Conservation (phyloP, 2,797 vertebrate species). For the Rhinichthys osculus region DNA sequence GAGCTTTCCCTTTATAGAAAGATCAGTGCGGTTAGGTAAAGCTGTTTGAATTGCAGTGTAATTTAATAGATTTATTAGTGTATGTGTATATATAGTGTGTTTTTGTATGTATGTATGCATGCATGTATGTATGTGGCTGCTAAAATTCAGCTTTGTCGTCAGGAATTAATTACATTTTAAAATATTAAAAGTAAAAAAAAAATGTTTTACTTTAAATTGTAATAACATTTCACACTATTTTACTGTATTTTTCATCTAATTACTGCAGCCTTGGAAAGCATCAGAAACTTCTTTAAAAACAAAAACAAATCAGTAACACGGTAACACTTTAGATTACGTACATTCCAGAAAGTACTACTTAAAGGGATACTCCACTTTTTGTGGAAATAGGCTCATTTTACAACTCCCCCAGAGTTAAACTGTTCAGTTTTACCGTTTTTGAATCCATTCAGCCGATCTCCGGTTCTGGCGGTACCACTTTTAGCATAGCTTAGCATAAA, state of each 20-base stretch:
- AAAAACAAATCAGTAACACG: too few species aligned
- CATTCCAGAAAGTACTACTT: too few species aligned
- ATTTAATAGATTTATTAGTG: background rate
- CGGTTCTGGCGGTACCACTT: too few species aligned
- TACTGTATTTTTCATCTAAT: background rate
- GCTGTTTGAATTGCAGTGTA: background rate
- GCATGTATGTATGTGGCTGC: background rate
- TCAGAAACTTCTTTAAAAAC: background rate
- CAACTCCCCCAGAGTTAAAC: too few species aligned
- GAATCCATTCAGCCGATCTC: too few species aligned
- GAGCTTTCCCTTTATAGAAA: slow-evolving; percentile 5
- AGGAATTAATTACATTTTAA: background rate
- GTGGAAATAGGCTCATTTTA: too few species aligned
- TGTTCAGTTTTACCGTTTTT: too few species aligned
- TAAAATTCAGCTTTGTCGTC: background rate
- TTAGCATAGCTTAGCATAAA: too few species aligned
- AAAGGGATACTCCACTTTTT: too few species aligned
- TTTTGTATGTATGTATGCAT: background rate
- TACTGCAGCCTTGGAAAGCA: background rate
- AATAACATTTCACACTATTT: background rate
- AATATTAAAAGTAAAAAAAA: background rate
- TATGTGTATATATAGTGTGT: background rate
- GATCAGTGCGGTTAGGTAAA: slow-evolving; percentile 1
- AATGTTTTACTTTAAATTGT: background rate
- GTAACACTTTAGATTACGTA: too few species aligned